A percentile compares a stretch with the other conserved stretches of the same genome.
Conservation (phyloP, 2,797 vertebrate genomes). For the Channa striata region DNA sequence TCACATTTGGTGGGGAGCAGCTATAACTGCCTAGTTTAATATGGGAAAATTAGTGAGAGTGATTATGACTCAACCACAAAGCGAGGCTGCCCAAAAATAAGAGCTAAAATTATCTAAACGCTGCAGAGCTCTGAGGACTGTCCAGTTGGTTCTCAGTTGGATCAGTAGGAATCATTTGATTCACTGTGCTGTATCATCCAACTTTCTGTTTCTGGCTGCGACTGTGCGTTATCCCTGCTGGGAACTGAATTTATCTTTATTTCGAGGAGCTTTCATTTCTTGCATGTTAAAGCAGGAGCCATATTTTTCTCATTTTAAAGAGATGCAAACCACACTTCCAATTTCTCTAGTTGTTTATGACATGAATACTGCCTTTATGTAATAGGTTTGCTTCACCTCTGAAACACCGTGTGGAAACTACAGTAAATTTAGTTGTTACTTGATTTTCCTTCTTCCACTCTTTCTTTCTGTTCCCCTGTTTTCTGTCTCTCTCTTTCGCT, state of each 20-base stretch:
- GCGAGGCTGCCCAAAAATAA: slow-evolving; percentile 2
- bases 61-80: slow-evolving; percentile 6
- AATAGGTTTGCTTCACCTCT: slow-evolving; percentile 30
- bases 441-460: slow-evolving; percentile 21
- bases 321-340: background rate
- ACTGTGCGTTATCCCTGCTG: background rate
- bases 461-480: slow-evolving; percentile 14
- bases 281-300: background rate
- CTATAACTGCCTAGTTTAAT: slow-evolving; percentile 3
- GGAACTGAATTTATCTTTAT: background rate
- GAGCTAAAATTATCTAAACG: background rate
- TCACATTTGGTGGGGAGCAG: background rate
- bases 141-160: background rate
- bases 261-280: background rate
- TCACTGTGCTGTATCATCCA: background rate
- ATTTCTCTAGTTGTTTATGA: background rate
- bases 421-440: slow-evolving; percentile 4
- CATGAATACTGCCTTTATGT: background rate
- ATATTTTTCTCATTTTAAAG: background rate
- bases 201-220: background rate
- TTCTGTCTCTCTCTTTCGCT: slow-evolving; percentile 24
- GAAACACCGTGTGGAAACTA: slow-evolving; percentile 17
- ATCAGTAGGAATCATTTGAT: background rate
- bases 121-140: background rate
- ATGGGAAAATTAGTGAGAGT: slow-evolving; percentile 12